phyloP scores from a whole-genome alignment of 2,888 invertebrate genomes.

The Druceiella hillmani region DNA sequence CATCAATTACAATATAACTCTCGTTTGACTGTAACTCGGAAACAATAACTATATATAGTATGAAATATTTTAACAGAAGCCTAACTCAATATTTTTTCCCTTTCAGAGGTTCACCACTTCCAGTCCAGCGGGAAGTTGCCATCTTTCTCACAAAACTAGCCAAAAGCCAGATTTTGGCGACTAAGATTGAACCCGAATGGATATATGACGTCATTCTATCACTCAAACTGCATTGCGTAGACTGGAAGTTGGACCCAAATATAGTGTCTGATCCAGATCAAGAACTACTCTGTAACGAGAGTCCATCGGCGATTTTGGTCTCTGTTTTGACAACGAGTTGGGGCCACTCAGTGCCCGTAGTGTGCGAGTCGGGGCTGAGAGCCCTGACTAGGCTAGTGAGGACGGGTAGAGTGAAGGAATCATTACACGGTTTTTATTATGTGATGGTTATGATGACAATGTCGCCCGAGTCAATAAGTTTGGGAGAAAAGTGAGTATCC shows the following conservation, averaged over 20 bases:
- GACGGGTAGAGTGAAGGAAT: conserved; percentile 30
- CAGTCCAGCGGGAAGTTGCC: conserved; percentile 15
- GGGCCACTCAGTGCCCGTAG: conserved; percentile 44
- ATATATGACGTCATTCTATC: conserved; percentile 33
- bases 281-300: too few species aligned
- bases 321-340: conserved; percentile 35
- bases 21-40: too few species aligned
- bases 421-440: conserved; percentile 35
- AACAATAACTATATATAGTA: not conserved
- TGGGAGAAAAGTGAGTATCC: conserved; percentile 20
- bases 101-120: too few species aligned
- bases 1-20: too few species aligned
- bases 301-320: too few species aligned
- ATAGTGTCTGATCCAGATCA: too few species aligned
- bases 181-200: conserved; percentile 29
- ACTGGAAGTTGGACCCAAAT: conserved; percentile 30
- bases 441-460: conserved; percentile 36
- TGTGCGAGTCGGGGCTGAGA: conserved; percentile 37
- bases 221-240: conserved; percentile 33
- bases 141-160: conserved; percentile 14
- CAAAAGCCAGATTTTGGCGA: conserved; percentile 9
- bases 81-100: too few species aligned
- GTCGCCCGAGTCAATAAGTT: conserved; percentile 39
- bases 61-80: conserved; percentile 1
- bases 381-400: conserved; percentile 31